phyloP scores from a whole-genome alignment of 2,113 vertebrate genomes.

The Trachemys scripta region DNA sequence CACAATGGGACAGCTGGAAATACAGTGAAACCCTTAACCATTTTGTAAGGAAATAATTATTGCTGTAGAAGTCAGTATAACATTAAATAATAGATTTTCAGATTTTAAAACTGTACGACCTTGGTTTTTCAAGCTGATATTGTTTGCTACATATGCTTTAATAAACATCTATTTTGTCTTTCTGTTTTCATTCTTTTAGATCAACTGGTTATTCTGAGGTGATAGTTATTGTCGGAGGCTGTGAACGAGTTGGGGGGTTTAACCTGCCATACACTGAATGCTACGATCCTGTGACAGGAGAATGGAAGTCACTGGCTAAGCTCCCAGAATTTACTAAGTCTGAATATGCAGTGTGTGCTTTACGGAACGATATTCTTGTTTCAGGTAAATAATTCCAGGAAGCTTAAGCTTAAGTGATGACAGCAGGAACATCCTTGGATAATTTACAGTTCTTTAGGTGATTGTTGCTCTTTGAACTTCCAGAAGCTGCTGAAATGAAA shows the following conservation, averaged over 20 bases:
- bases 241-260: conserved; percentile 96
- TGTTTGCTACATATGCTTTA: neutral
- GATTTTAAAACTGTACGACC: neutral
- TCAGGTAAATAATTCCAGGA: conserved; percentile 86
- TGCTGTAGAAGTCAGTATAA: neutral
- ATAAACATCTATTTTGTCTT: neutral
- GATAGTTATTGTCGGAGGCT: conserved; percentile 97
- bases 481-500: conserved; percentile 3
- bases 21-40: neutral
- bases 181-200: conserved; percentile 77
- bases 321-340: conserved; percentile 98
- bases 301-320: conserved; percentile 97
- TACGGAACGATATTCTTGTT: conserved; percentile 97
- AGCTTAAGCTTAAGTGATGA: neutral
- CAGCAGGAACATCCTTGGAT: conserved; percentile 28
- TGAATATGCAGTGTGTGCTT: conserved; percentile 96
- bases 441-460: neutral
- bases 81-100: neutral
- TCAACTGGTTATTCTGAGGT: conserved; percentile 98
- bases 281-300: conserved; percentile 96
- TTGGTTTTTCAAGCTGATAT: neutral
- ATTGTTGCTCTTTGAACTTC: neutral
- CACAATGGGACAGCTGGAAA: neutral
- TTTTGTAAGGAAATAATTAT: neutral
- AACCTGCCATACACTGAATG: conserved; percentile 98